Evolutionary conservation across 1,140 invertebrate species (phyloP), one percentile per base, ranked within the genome.

Genomic region (Hydropsyche tenuis): DNA sequence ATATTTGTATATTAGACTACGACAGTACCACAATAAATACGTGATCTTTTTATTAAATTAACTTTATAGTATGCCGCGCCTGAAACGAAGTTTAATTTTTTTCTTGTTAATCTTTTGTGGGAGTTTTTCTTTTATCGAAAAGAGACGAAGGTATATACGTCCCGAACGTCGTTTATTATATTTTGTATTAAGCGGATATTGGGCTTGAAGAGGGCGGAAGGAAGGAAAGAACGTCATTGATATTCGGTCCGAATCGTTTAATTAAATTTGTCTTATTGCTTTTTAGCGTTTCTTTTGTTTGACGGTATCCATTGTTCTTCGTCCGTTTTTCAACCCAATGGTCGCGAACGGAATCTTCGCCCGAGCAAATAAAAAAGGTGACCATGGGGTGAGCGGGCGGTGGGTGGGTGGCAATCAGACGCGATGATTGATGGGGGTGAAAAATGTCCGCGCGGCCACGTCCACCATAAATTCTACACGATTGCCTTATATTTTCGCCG

Each of bases 391-490:
- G 42, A 9, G 63, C 4, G 16, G 3, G 12, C 48, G 25, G 25
- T 16, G 23, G 51, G 25, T 14, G 65, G 43, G 68, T n/a, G 27
- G 43, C 68, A 70, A 70, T 70, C 68, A 46, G 68, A 56, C 66
- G 14, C 68, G 23, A 70, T 70, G 68, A 70, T 70, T 70, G 68
- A 70, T 70, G 68, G 68, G 42, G 68, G 48, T 70, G 68, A 70
- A 70, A 70, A 70, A 70, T 70, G 68, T 70, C 68, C 48, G 16
- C 42, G 43, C 68, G 51, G 48, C 68, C 68, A 70, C 68, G 68
- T 70, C 16, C n/a, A 70, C 68, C 68, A 70, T 70, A 70, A 70
- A 70, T 70, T 70, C 68, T 70, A 56, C 68, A 56, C 45, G 68
- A 70, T 70, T 70, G 68, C 68, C 68, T 70, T 70, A 70, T 45